Evolutionary conservation across 2,113 vertebrate species (phyloP).

Genomic region (Oriolus oriolus): DNA sequence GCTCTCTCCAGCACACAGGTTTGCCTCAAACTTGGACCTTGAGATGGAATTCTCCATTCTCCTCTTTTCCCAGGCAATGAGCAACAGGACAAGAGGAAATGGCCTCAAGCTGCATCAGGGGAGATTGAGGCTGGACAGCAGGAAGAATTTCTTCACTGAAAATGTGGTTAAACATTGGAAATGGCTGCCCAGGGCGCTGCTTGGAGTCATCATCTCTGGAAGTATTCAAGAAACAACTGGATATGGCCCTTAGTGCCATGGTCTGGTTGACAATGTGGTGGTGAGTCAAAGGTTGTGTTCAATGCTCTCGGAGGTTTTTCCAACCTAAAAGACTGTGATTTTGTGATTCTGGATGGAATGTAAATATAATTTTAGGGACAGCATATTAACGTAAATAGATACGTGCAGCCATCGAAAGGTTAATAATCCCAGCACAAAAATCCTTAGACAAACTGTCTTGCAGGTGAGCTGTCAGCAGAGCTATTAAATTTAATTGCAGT

Average conservation of each 20-base stretch:
- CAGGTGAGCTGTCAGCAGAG: slow-evolving; percentile 52
- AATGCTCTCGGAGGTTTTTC: background rate
- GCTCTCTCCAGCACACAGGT: background rate
- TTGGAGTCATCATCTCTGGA: background rate
- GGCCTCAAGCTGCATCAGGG: background rate
- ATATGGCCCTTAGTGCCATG: background rate
- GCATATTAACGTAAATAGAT: background rate
- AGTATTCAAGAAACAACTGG: background rate
- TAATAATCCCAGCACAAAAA: slow-evolving; percentile 46
- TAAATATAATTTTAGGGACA: slow-evolving; percentile 29
- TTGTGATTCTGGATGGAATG: background rate
- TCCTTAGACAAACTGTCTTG: slow-evolving; percentile 32
- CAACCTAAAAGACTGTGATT: background rate
- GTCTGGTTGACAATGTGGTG: background rate
- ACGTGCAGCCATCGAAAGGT: slow-evolving; percentile 16
- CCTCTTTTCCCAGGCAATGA: background rate
- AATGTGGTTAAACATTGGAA: background rate
- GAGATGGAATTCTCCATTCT: background rate
- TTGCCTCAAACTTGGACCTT: background rate
- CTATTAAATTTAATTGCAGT: slow-evolving; percentile 63
- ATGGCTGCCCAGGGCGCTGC: background rate
- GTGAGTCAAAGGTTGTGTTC: background rate
- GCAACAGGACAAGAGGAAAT: too few species aligned
- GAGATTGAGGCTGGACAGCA: background rate
- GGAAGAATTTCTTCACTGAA: background rate